Conservation (phyloP, 2,888 invertebrate species). For the Chrysotoxum bicinctum region DNA sequence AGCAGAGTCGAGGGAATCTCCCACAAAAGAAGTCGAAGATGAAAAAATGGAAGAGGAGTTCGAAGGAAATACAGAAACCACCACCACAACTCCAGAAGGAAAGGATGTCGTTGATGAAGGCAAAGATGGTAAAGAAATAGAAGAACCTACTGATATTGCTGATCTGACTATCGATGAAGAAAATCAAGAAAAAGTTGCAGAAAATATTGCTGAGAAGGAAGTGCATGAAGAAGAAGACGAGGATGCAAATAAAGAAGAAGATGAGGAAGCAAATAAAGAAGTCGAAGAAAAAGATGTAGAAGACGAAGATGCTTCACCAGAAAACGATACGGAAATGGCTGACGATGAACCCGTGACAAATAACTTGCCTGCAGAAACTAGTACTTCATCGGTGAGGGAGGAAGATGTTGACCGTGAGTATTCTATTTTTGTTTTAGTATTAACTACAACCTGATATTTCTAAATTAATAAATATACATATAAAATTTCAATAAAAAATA, state of each 20-base stretch:
- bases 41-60: constrained; percentile 54
- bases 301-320: constrained; percentile 33
- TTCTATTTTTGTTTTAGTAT: background rate
- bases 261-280: constrained; percentile 20
- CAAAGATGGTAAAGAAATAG: constrained; percentile 53
- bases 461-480: too few species aligned
- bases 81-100: constrained; percentile 44
- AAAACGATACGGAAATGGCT: constrained; percentile 24
- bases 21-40: constrained; percentile 52
- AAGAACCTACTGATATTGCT: constrained; percentile 62
- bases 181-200: constrained; percentile 1
- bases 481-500: too few species aligned
- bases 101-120: constrained; percentile 47
- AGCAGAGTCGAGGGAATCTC: constrained; percentile 49
- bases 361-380: background rate
- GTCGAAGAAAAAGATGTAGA: background rate
- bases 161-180: constrained; percentile 58
- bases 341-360: constrained; percentile 9
- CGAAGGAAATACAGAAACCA: constrained; percentile 3
- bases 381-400: background rate
- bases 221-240: constrained; percentile 20
- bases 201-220: constrained; percentile 1
- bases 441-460: background rate
- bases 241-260: background rate
- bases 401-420: constrained; percentile 51